phyloP scores from a whole-genome alignment of 1,140 invertebrate genomes.

The Apocrypta bakeri region DNA sequence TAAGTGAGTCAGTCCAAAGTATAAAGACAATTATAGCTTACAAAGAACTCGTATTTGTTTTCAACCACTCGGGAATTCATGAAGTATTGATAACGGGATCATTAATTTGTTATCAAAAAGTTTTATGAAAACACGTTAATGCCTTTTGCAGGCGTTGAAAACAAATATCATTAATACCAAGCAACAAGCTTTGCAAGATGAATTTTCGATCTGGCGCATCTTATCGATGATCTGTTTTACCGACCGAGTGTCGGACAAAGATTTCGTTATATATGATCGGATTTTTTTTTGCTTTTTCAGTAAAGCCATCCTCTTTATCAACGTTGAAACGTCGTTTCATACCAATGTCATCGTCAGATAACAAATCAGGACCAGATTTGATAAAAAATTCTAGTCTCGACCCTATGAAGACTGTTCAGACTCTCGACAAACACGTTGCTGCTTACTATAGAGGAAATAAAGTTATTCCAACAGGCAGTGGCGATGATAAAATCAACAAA shows the following conservation, averaged over 20 bases:
- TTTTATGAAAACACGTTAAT: no score
- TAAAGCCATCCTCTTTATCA: constrained; percentile 51
- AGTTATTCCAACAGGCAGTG: constrained; percentile 56
- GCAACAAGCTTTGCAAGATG: no score
- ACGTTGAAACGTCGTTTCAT: constrained; percentile 58
- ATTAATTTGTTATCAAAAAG: no score
- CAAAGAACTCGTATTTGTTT: no score
- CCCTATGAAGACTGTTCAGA: constrained; percentile 48
- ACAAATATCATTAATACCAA: no score
- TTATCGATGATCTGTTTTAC: not conserved
- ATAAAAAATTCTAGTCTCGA: constrained; percentile 40
- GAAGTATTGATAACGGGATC: no score
- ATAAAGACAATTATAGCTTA: no score
- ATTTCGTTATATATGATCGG: constrained; percentile 12
- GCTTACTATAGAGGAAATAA: constrained; percentile 54
- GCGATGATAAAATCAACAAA: constrained; percentile 59
- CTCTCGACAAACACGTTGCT: constrained; percentile 51
- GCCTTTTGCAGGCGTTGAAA: no score
- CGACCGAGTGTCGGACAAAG: not conserved
- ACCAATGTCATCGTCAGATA: constrained; percentile 61
- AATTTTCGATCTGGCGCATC: not conserved
- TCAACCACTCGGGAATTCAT: no score
- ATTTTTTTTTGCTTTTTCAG: constrained; percentile 44
- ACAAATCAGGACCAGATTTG: constrained; percentile 20
- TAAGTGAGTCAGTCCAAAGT: no score